phyloP scores from a whole-genome alignment of 2,113 vertebrate species.

The Pleuronectes platessa region DNA sequence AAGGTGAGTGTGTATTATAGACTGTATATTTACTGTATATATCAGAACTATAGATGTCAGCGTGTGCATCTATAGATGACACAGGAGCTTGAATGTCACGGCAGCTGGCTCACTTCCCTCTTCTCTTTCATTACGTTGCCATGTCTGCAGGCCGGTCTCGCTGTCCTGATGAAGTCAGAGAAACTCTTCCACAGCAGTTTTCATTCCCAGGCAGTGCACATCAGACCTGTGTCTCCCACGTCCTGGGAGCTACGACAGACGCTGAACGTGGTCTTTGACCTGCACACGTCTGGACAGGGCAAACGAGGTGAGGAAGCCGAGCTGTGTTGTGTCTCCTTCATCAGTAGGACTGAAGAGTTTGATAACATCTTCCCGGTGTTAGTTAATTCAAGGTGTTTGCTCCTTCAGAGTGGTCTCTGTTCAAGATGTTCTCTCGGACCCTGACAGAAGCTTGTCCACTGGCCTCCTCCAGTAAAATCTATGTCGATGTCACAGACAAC shows the following conservation, averaged over 20 bases:
- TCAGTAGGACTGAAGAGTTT: neutral
- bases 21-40: too few species aligned
- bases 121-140: neutral
- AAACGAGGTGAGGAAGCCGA: constrained; percentile 86
- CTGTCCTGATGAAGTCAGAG: constrained; percentile 94
- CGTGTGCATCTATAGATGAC: neutral
- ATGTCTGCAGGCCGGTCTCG: constrained; percentile 88
- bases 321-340: neutral
- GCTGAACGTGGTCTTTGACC: constrained; percentile 93
- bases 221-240: constrained; percentile 89
- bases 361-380: neutral
- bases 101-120: neutral
- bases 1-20: constrained; percentile 82
- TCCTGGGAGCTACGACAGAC: constrained; percentile 97
- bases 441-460: constrained; percentile 94
- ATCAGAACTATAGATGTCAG: neutral
- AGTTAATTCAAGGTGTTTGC: constrained; percentile 14
- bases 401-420: constrained; percentile 94
- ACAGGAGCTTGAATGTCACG: neutral
- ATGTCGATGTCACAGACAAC: constrained; percentile 90
- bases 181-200: constrained; percentile 98
- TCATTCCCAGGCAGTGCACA: constrained; percentile 94
- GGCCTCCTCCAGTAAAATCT: constrained; percentile 93
- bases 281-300: constrained; percentile 87
- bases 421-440: constrained; percentile 97